Evolutionary conservation across 2,888 invertebrate genomes (phyloP).

Genomic region (Acrobasis suavella): DNA sequence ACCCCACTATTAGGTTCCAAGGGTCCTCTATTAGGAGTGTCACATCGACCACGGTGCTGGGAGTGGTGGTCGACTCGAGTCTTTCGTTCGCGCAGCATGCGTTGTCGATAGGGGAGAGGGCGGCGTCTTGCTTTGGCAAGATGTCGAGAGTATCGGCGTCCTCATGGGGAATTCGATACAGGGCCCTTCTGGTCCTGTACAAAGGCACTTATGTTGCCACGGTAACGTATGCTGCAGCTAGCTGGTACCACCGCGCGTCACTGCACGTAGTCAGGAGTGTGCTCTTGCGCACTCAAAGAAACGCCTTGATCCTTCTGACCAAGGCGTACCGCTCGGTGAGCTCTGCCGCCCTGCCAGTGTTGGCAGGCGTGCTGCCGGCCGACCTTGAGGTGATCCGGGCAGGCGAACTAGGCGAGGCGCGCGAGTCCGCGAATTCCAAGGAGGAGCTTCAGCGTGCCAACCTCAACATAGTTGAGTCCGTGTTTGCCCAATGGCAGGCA

Average conservation of each 20-base stretch:
- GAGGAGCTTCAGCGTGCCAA: slow-evolving; percentile 4
- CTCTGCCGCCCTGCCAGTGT: slow-evolving; percentile 31
- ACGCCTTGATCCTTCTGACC: slow-evolving; percentile 32
- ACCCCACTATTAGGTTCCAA: no score
- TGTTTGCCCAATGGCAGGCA: slow-evolving; percentile 32
- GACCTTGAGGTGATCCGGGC: slow-evolving; percentile 35
- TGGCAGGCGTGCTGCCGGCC: slow-evolving; percentile 39
- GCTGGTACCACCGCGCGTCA: slow-evolving; percentile 24
- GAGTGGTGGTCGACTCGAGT: background rate
- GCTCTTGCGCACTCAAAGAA: slow-evolving; percentile 32
- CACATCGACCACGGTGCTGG: slow-evolving; percentile 1
- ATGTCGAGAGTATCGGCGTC: slow-evolving; percentile 35
- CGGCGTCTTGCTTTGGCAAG: slow-evolving; percentile 27
- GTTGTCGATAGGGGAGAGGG: slow-evolving; percentile 26
- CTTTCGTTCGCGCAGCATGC: slow-evolving; percentile 18
- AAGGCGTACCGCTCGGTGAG: slow-evolving; percentile 41
- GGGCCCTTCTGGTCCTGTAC: slow-evolving; percentile 32
- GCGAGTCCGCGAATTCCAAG: background rate
- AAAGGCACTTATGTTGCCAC: slow-evolving; percentile 33
- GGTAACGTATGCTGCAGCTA: slow-evolving; percentile 33
- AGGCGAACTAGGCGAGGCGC: slow-evolving; percentile 20
- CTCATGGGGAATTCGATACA: slow-evolving; percentile 31
- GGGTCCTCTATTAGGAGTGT: background rate
- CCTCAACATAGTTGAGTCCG: slow-evolving; percentile 6
- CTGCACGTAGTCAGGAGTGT: slow-evolving; percentile 29